Percentiles rank a stretch among this genome's conserved stretches.
Evolutionary conservation across 1,140 invertebrate species (phyloP).

Genomic region (Antheraea pernyi): DNA sequence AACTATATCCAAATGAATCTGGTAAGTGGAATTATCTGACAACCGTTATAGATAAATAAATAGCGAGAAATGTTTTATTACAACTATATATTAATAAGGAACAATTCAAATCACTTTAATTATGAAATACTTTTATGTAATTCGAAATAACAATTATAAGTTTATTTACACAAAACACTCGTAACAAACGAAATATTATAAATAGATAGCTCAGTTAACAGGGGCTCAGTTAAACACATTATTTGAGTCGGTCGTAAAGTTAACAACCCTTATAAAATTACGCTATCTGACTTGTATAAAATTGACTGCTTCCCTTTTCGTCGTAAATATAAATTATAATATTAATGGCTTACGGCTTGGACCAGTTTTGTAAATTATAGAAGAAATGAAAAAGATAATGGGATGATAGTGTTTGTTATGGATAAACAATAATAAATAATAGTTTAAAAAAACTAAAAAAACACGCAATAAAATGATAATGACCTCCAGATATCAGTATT

Average conservation of each 20-base stretch:
- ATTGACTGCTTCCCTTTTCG: conserved; percentile 33
- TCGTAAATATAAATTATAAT: conserved; percentile 22
- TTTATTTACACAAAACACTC: not conserved
- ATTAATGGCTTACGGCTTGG: conserved; percentile 11
- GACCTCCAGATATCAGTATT: too few species aligned
- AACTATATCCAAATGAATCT: too few species aligned
- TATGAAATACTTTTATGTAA: too few species aligned
- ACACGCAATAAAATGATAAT: too few species aligned
- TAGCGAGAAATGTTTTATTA: too few species aligned
- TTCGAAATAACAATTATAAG: too few species aligned
- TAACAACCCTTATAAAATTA: conserved; percentile 53
- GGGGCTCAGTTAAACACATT: conserved; percentile 12
- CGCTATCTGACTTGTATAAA: conserved; percentile 49
- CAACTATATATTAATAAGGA: not conserved
- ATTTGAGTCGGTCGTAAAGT: conserved; percentile 53
- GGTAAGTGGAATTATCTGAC: too few species aligned
- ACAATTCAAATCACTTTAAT: not conserved
- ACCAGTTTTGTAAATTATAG: conserved; percentile 9
- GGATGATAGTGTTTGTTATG: too few species aligned
- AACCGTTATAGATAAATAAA: too few species aligned
- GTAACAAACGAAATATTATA: not conserved
- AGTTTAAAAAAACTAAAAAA: too few species aligned
- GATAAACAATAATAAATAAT: too few species aligned
- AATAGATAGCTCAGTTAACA: not conserved
- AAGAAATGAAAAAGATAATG: not conserved